These are phyloP conservation scores for silkworm (Bombyx mori) DNA, from an alignment of 1,140 invertebrate genomes.

Conservation along the genomic window ASM3026992v2 NC_085131.1:10380001-10380500, in stretches of 20 bases:
- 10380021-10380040: not conserved
- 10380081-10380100: slow-evolving; percentile 7
- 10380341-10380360: not conserved
- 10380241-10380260: too few species aligned
- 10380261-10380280: not conserved
- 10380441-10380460: too few species aligned
- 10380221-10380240: too few species aligned
- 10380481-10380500: too few species aligned
- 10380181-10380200: too few species aligned
- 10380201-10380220: too few species aligned
- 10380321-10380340: slow-evolving; percentile 1
- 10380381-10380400: not conserved
- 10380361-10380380: not conserved
- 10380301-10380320: slow-evolving; percentile 3
- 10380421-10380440: not conserved
- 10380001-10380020: too few species aligned
- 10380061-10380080: slow-evolving; percentile 8
- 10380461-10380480: too few species aligned
- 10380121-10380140: too few species aligned
- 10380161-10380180: too few species aligned
- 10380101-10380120: too few species aligned
- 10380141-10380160: too few species aligned
- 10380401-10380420: not conserved
- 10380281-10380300: slow-evolving; percentile 2
- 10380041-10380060: slow-evolving; percentile 10